Base-by-base conservation (phyloP, 2,797 vertebrate genomes). In the Cyprinodon diabolis region DNA sequence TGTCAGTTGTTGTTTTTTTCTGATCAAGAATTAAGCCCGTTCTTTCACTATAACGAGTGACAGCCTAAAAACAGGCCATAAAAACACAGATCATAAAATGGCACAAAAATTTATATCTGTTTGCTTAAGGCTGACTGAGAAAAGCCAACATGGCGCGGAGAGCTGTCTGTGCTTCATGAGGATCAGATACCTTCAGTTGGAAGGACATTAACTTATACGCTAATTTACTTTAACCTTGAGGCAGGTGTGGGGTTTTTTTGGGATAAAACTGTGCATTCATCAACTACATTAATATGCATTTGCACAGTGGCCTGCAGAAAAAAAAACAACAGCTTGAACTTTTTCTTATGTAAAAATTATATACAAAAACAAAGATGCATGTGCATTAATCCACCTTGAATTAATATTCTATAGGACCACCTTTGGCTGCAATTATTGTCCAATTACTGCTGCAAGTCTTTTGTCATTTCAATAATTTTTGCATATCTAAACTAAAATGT, bases 101-200 rank as follows among this genome's bases (percentile, higher is more conserved):
- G 68, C 84, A 77, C n/a, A 23, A 89, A 88, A 86, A 75, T 81
- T 82, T 85, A 84, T 87, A 86, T 77, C 45, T 78, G 76, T 81
- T 79, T 73, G 52, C 71, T 51, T 51, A 21, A 77, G 68, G 63
- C 77, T 74, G 77, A 79, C 55, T 74, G 71, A 58, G 80, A 87
- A 86, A 77, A 84, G 65, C 76, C 79, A 68, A 89, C 82, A 86
- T 70, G 55, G 68, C 65, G 67, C 56, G 66, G 48, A 17, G 71
- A 76, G 71, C 74, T 75, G 56, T 71, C n/a, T 78, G 40, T 76
- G 85, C 74, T 73, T 79, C 86, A 89, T 84, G 56, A 88, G 86
- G 86, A 90, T 81, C 65, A 86, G 90, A 81, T 49, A 6, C 13
- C 73, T 86, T 75, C 75, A 69, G 58, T 83, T 80, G 55, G 48